Percentiles rank a stretch among this genome's conserved stretches.
Conservation (phyloP, 2,113 vertebrate genomes). For the Brienomyrus brachyistius region DNA sequence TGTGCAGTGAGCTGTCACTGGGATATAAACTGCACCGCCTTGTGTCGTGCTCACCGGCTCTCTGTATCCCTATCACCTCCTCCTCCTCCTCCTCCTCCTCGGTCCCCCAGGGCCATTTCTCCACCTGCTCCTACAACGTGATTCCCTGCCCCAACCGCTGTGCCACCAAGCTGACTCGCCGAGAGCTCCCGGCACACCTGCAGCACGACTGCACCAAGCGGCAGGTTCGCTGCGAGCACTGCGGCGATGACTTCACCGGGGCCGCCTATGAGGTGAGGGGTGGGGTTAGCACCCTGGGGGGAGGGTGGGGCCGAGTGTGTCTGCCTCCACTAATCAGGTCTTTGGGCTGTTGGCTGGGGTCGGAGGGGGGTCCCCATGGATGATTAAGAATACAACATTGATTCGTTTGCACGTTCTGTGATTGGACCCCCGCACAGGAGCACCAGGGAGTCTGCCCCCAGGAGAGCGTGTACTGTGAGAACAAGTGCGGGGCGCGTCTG, state of each 20-base stretch:
- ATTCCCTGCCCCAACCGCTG: constrained; percentile 94
- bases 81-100: not conserved
- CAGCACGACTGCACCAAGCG: constrained; percentile 95
- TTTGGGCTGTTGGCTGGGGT: not conserved
- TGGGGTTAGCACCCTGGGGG: not conserved
- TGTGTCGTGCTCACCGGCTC: not conserved
- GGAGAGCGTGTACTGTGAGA: constrained; percentile 97
- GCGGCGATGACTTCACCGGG: constrained; percentile 87
- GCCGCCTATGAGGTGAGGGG: constrained; percentile 80
- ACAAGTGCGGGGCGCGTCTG: constrained; percentile 95
- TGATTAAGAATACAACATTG: not conserved
- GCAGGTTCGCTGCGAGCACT: constrained; percentile 91
- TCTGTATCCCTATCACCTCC: not conserved
- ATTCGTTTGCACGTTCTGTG: not conserved
- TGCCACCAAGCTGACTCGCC: constrained; percentile 84
- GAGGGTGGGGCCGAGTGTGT: not conserved
- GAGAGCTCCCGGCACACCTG: constrained; percentile 84
- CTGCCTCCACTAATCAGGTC: not conserved
- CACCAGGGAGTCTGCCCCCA: constrained; percentile 94
- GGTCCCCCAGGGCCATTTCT: constrained; percentile 73
- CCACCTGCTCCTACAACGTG: constrained; percentile 89
- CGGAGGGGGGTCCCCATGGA: not conserved
- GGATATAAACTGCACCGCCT: not conserved
- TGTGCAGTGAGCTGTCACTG: not conserved
- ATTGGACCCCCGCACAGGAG: constrained; percentile 56